Conservation (phyloP, 2,113 vertebrate genomes). For the Sapajus apella region DNA sequence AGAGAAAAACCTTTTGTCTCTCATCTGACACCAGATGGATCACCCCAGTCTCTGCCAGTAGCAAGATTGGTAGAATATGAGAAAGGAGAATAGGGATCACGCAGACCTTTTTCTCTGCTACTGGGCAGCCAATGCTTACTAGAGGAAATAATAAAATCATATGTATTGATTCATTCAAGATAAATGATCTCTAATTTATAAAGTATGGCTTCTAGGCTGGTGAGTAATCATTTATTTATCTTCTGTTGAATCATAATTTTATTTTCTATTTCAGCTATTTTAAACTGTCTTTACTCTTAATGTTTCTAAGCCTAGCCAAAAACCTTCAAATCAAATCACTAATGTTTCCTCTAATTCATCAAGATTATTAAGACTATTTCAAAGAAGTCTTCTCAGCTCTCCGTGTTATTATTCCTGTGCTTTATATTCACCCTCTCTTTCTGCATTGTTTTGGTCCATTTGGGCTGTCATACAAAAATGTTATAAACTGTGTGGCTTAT, state of each 20-base stretch:
- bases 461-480: background rate
- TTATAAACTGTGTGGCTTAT: background rate
- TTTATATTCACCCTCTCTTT: background rate
- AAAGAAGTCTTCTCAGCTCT: background rate
- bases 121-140: background rate
- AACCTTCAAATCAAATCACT: background rate
- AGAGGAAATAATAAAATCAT: background rate
- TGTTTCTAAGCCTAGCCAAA: background rate
- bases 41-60: background rate
- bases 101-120: background rate
- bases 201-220: too few species aligned
- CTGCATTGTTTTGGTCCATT: background rate
- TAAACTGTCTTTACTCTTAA: background rate
- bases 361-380: background rate
- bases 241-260: background rate
- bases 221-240: background rate
- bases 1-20: conserved; percentile 70
- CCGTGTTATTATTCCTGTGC: background rate
- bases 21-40: conserved; percentile 68
- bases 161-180: background rate
- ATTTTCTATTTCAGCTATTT: background rate
- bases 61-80: background rate
- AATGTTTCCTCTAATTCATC: background rate
- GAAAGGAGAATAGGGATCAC: background rate
- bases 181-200: background rate